A percentile compares a stretch with the other conserved stretches of the same genome.
Evolutionary conservation across 1,140 invertebrate species (phyloP).

Genomic region (Anthonomus grandis): DNA sequence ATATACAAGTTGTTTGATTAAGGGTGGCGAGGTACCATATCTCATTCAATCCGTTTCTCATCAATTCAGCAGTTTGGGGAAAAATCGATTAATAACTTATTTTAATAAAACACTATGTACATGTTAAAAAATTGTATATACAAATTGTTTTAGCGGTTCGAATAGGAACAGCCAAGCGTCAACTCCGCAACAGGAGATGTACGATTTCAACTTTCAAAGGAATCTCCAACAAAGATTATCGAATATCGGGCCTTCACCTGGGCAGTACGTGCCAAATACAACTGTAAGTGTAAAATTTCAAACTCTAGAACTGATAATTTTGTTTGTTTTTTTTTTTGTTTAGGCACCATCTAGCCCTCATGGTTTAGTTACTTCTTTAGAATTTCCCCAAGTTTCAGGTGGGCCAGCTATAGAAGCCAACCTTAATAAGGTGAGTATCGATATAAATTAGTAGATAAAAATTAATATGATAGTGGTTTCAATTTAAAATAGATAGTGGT

Average conservation of each 20-base stretch:
- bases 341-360: constrained; percentile 43
- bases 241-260: constrained; percentile 44
- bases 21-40: too few species aligned
- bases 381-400: constrained; percentile 35
- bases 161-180: constrained; percentile 53
- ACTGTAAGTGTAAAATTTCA: constrained; percentile 27
- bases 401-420: constrained; percentile 1
- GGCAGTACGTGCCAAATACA: constrained; percentile 19
- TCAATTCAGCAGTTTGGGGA: too few species aligned
- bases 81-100: too few species aligned
- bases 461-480: neutral
- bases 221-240: constrained; percentile 60
- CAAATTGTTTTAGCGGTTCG: constrained; percentile 38
- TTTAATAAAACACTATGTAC: too few species aligned
- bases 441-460: neutral
- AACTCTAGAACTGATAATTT: neutral
- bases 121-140: too few species aligned
- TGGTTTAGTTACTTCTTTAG: constrained; percentile 33
- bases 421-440: constrained; percentile 15
- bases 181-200: constrained; percentile 53
- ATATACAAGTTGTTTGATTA: too few species aligned
- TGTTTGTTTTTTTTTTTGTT: constrained; percentile 11
- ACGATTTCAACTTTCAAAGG: constrained; percentile 56
- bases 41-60: too few species aligned
- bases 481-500: neutral